Evolutionary conservation across 2,888 invertebrate species (phyloP).

Genomic region (Cotesia congregata): DNA sequence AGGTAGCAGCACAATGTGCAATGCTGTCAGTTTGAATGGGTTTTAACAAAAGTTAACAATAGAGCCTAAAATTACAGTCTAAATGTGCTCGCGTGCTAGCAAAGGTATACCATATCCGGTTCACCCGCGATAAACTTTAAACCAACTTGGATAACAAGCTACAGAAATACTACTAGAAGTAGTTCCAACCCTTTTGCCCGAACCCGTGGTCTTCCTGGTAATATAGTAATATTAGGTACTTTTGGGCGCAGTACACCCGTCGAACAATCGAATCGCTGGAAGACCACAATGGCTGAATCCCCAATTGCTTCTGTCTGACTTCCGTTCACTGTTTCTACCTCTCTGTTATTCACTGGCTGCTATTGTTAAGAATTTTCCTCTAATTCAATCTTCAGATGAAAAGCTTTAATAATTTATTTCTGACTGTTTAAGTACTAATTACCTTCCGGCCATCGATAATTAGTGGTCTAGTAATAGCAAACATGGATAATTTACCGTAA

Average conservation of each 20-base stretch:
- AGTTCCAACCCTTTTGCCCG: not conserved
- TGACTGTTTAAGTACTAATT: no score
- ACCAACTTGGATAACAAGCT: conserved; percentile 6
- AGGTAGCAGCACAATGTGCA: not conserved
- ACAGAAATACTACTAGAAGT: not conserved
- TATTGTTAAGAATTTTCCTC: no score
- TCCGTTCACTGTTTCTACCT: no score
- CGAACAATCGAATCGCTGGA: conserved; percentile 60
- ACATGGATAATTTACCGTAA: no score
- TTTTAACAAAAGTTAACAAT: conserved; percentile 1
- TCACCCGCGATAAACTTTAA: conserved; percentile 1
- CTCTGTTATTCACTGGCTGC: no score
- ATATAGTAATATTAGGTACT: no score
- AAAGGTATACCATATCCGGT: not conserved
- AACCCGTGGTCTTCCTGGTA: no score
- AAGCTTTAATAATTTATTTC: no score
- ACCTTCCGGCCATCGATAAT: no score
- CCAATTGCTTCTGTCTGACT: no score
- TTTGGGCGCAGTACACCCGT: conserved; percentile 38
- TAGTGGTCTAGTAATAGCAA: no score
- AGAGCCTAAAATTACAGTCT: conserved; percentile 1
- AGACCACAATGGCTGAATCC: conserved; percentile 54
- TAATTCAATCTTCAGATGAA: no score
- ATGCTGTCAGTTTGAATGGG: not conserved
- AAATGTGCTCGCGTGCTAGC: not conserved